phyloP scores from a whole-genome alignment of 2,797 vertebrate species.

The Merluccius polli region DNA sequence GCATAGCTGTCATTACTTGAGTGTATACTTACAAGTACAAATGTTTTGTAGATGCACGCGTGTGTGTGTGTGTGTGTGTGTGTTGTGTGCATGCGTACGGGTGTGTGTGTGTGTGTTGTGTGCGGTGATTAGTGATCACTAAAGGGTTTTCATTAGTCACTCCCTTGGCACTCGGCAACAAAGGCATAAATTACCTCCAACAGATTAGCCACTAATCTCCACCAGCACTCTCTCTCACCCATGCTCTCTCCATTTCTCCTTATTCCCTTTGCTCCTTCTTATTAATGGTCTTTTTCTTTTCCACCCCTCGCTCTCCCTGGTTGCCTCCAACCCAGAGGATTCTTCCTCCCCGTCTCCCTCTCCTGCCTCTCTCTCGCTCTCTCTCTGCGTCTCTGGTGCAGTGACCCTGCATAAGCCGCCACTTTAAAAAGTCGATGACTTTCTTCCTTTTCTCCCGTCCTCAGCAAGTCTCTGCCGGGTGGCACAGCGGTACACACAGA shows the following conservation, averaged over 20 bases:
- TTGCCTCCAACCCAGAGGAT: slow-evolving; percentile 49
- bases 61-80: slow-evolving; percentile 19
- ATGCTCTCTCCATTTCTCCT: slow-evolving; percentile 15
- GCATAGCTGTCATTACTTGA: neutral
- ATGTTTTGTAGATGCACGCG: slow-evolving; percentile 7
- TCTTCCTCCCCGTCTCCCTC: slow-evolving; percentile 29
- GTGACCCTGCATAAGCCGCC: neutral
- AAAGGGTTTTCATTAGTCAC: slow-evolving; percentile 74
- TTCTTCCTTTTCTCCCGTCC: too few relatives aligned
- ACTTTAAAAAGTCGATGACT: neutral
- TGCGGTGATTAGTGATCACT: slow-evolving; percentile 70
- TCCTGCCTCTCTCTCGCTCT: slow-evolving; percentile 17
- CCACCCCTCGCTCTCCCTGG: slow-evolving; percentile 26
- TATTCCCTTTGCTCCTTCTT: slow-evolving; percentile 34
- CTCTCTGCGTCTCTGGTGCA: slow-evolving; percentile 10
- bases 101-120: slow-evolving; percentile 1
- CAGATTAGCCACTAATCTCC: slow-evolving; percentile 75
- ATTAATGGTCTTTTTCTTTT: slow-evolving; percentile 59
- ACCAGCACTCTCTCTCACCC: slow-evolving; percentile 33
- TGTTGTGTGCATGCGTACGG: slow-evolving; percentile 14
- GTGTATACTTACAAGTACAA: neutral
- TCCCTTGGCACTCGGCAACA: slow-evolving; percentile 67
- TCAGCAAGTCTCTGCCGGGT: too few relatives aligned
- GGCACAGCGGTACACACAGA: too few relatives aligned
- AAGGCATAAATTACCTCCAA: slow-evolving; percentile 73